phyloP scores from a whole-genome alignment of 2,888 invertebrate species.

The Eristalinus sepulchralis region DNA sequence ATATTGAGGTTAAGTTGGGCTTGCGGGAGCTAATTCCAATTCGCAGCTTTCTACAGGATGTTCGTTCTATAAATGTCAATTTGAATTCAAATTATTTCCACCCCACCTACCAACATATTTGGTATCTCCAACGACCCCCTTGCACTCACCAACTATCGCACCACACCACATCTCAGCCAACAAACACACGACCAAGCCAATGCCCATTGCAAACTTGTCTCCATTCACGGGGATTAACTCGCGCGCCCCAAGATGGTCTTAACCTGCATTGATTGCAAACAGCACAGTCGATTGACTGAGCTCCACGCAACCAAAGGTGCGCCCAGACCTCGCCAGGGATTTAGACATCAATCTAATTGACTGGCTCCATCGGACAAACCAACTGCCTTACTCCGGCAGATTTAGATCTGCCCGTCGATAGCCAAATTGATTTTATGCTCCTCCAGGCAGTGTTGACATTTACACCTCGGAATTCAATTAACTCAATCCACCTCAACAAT shows the following conservation, averaged over 20 bases:
- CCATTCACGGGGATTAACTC: slow-evolving; percentile 27
- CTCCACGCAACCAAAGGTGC: slow-evolving; percentile 58
- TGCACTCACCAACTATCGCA: background rate
- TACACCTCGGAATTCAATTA: slow-evolving; percentile 66
- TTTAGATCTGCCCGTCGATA: slow-evolving; percentile 45
- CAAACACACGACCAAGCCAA: background rate
- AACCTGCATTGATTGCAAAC: slow-evolving; percentile 45
- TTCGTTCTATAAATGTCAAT: background rate
- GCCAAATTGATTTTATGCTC: slow-evolving; percentile 60
- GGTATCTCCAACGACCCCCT: background rate
- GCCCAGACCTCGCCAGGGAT: slow-evolving; percentile 36
- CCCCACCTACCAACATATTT: background rate
- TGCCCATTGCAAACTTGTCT: slow-evolving; percentile 10
- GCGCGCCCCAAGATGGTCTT: slow-evolving; percentile 25
- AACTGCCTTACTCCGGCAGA: slow-evolving; percentile 29
- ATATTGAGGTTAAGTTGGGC: no score
- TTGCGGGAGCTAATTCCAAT: no score
- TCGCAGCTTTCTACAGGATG: no score
- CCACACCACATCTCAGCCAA: background rate
- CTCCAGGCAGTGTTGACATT: slow-evolving; percentile 53
- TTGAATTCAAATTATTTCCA: background rate
- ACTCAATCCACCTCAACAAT: slow-evolving; percentile 36
- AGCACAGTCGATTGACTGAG: slow-evolving; percentile 24
- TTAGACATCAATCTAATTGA: slow-evolving; percentile 62
- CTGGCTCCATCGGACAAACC: slow-evolving; percentile 24